Conservation (phyloP, 1,140 invertebrate genomes). For the Tyrophagus putrescentiae region DNA sequence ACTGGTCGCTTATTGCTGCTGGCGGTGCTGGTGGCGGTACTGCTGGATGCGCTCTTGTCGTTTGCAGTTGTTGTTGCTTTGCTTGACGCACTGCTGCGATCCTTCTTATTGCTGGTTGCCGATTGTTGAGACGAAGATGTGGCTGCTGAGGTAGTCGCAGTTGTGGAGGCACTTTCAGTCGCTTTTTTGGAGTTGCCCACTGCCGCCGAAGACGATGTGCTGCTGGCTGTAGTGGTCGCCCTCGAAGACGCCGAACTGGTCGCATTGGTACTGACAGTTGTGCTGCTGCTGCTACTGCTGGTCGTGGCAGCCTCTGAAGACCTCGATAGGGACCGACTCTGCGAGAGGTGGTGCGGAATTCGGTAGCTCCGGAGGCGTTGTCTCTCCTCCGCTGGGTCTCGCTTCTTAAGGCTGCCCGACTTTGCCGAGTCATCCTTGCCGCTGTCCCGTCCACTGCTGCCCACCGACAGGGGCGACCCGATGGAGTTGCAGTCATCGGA, state of each 20-base stretch:
- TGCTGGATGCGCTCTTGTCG: constrained; percentile 1
- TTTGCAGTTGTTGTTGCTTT: neutral
- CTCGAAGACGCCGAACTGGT: too few species aligned
- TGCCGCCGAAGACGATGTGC: too few species aligned
- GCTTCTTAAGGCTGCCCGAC: neutral
- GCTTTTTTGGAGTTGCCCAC: too few species aligned
- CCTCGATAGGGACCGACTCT: constrained; percentile 7
- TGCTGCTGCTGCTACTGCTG: neutral
- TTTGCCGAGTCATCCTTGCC: neutral
- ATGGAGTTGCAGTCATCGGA: neutral
- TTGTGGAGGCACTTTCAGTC: too few species aligned
- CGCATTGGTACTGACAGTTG: constrained; percentile 7
- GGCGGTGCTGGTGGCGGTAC: neutral
- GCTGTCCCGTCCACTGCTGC: neutral
- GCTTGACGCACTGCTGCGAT: neutral
- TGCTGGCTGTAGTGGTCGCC: too few species aligned
- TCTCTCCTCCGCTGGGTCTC: constrained; percentile 22
- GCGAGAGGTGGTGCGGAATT: constrained; percentile 20
- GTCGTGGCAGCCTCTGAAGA: neutral
- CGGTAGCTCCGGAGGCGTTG: constrained; percentile 22
- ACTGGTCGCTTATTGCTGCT: neutral
- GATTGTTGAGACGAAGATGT: too few species aligned
- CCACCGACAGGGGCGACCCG: constrained; percentile 3
- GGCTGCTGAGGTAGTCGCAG: neutral
- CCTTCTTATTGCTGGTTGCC: neutral